phyloP scores from a whole-genome alignment of 2,797 vertebrate species.

The Microctenopoma lineatum region DNA sequence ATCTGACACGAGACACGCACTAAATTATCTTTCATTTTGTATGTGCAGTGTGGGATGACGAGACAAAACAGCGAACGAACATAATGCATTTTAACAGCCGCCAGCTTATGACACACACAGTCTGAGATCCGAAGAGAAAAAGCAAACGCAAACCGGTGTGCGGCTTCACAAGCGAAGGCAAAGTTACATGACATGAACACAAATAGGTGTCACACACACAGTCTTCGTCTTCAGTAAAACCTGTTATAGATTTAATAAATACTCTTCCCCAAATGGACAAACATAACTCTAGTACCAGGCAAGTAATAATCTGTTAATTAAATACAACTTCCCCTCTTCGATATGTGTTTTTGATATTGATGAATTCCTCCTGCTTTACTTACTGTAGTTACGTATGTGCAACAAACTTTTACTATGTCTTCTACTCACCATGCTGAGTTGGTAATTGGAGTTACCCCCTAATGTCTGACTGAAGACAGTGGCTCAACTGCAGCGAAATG shows the following conservation, averaged over 20 bases:
- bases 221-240: not conserved
- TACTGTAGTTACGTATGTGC: too few relatives aligned
- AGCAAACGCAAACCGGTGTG: conserved; percentile 24
- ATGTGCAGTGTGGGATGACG: rapidly evolving
- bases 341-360: too few relatives aligned
- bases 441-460: too few relatives aligned
- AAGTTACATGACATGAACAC: not conserved
- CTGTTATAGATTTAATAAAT: not conserved
- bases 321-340: not conserved
- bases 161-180: conserved; percentile 10
- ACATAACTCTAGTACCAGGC: not conserved
- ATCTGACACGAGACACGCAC: conserved; percentile 25
- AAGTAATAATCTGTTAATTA: too few relatives aligned
- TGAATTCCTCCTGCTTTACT: too few relatives aligned
- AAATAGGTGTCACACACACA: not conserved
- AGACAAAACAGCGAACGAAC: not conserved
- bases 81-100: conserved; percentile 7
- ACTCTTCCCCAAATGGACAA: not conserved
- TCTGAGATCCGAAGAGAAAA: conserved; percentile 28
- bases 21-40: conserved; percentile 32
- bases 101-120: conserved; percentile 25
- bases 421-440: too few relatives aligned
- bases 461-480: too few relatives aligned
- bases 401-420: too few relatives aligned
- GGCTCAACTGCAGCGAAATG: too few relatives aligned